Conservation (phyloP, 1,140 invertebrate species). For the Periplaneta americana region DNA sequence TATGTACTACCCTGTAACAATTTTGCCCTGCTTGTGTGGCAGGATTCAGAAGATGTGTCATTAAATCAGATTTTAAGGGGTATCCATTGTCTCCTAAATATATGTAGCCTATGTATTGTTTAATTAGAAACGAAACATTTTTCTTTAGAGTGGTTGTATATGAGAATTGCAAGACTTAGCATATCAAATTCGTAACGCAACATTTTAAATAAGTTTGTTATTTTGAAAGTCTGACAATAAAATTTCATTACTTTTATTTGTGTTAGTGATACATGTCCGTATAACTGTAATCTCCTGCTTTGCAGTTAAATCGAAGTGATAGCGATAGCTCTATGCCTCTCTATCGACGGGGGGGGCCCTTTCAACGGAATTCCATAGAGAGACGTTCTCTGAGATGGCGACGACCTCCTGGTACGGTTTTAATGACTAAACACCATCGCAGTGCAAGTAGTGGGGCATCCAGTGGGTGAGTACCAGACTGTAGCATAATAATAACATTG, state of each 20-base stretch:
- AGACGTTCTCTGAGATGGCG: constrained; percentile 79
- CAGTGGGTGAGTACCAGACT: not conserved
- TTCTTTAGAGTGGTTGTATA: too few relatives aligned
- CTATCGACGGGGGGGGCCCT: constrained; percentile 71
- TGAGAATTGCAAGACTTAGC: too few relatives aligned
- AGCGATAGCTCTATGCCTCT: constrained; percentile 95
- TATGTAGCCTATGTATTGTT: too few relatives aligned
- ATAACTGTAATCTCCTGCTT: constrained; percentile 22
- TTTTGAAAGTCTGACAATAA: too few relatives aligned
- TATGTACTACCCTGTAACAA: too few relatives aligned
- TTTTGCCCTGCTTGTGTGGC: too few relatives aligned
- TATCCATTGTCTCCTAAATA: too few relatives aligned
- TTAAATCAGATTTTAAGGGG: too few relatives aligned
- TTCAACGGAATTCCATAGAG: constrained; percentile 85
- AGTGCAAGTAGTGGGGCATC: constrained; percentile 14
- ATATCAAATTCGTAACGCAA: too few relatives aligned
- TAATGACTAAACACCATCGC: constrained; percentile 12
- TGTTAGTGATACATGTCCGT: not conserved
- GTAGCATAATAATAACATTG: not conserved
- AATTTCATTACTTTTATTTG: constrained; percentile 1
- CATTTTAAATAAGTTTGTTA: too few relatives aligned
- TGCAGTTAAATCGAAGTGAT: constrained; percentile 87
- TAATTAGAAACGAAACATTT: too few relatives aligned
- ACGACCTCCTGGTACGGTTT: constrained; percentile 28
- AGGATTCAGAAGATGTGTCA: too few relatives aligned